These are phyloP conservation scores for Sphenopsis melanotis DNA, from an alignment of 2,797 vertebrate species.

Conservation along the genomic window DNA sequence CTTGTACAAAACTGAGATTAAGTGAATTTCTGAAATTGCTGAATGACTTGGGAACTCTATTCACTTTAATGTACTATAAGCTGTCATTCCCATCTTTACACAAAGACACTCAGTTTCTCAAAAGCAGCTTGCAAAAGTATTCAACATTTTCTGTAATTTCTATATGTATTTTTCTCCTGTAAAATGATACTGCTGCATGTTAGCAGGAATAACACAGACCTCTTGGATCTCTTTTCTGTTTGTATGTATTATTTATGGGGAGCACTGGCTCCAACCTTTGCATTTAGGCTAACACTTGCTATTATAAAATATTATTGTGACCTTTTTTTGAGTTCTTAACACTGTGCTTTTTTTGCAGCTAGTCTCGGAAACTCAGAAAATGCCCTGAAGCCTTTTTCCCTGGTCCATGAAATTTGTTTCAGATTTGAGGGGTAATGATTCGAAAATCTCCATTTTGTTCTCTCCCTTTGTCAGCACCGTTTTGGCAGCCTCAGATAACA, in stretches of 20 bases:
- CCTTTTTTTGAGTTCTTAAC: slow-evolving; percentile 8
- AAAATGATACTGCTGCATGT: background rate
- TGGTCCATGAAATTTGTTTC: slow-evolving; percentile 27
- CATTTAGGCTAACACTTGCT: background rate
- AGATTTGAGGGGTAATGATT: slow-evolving; percentile 37
- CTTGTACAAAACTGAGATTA: background rate
- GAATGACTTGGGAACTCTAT: slow-evolving; percentile 41
- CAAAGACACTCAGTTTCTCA: slow-evolving; percentile 36
- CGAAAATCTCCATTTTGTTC: slow-evolving; percentile 5
- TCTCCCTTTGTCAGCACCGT: background rate
- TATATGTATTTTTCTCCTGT: background rate
- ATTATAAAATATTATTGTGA: slow-evolving; percentile 25
- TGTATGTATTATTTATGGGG: slow-evolving; percentile 15
- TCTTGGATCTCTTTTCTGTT: background rate
- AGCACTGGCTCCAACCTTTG: background rate
- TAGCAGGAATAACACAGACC: background rate
- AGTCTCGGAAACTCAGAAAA: slow-evolving; percentile 5
- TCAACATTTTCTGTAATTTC: slow-evolving; percentile 10
- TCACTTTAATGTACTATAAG: slow-evolving; percentile 51
- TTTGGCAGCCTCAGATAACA: background rate
- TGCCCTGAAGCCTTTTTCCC: background rate
- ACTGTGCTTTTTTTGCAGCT: background rate
- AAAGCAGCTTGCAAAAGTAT: slow-evolving; percentile 11
- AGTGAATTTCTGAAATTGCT: slow-evolving; percentile 43
- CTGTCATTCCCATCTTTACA: slow-evolving; percentile 52